Evolutionary conservation across 1,140 invertebrate species (phyloP).

Genomic region (Sitodiplosis mosellana): DNA sequence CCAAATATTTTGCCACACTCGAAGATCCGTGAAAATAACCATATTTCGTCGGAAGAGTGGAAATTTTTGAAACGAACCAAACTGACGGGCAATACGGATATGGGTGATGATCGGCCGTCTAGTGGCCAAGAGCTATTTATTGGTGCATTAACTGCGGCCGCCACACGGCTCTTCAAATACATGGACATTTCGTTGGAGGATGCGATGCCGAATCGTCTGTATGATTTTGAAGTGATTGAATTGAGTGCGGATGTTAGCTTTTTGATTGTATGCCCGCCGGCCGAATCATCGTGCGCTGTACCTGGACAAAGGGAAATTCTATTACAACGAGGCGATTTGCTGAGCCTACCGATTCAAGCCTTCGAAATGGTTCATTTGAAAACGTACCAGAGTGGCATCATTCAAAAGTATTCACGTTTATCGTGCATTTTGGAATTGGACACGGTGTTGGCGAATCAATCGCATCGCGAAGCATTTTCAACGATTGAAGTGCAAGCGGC

Average conservation of each 20-base stretch:
- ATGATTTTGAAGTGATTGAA: constrained; percentile 83
- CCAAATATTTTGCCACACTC: constrained; percentile 87
- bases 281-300: constrained; percentile 76
- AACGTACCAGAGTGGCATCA: constrained; percentile 76
- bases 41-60: constrained; percentile 91
- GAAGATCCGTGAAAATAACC: constrained; percentile 83
- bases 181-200: constrained; percentile 58
- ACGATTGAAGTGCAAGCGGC: constrained; percentile 66
- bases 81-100: constrained; percentile 28
- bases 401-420: constrained; percentile 73
- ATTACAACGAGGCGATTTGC: constrained; percentile 56
- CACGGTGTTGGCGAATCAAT: constrained; percentile 75
- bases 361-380: constrained; percentile 88
- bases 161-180: constrained; percentile 52
- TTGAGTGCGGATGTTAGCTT: constrained; percentile 74
- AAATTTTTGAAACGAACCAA: constrained; percentile 44
- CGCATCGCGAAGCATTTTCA: constrained; percentile 84
- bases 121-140: constrained; percentile 65
- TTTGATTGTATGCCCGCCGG: constrained; percentile 72
- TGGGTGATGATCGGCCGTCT: constrained; percentile 30
- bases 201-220: constrained; percentile 53
- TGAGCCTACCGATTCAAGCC: constrained; percentile 63
- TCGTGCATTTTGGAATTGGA: constrained; percentile 87
- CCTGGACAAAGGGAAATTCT: constrained; percentile 70
- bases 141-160: constrained; percentile 47